Evolutionary conservation across 2,888 invertebrate species (phyloP), one percentile per base, ranked within the genome.

Genomic region (Acleris literana): DNA sequence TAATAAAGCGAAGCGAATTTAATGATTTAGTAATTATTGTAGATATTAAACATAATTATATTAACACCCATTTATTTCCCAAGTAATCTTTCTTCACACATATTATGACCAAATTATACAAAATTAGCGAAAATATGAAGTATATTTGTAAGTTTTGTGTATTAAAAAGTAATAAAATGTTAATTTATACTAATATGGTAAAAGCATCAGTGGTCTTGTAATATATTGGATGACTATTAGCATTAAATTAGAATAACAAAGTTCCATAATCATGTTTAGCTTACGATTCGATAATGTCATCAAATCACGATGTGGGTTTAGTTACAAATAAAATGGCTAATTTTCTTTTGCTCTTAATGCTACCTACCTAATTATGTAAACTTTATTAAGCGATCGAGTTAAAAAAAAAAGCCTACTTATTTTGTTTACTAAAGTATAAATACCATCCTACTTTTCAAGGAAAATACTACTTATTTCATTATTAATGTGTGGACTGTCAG

Each of bases 111-210:
- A 65, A 61, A 56, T 58, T 68, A 52, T 43, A 69, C 69, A 60
- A 59, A 69, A 44, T 51, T 17, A 59, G 54, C 49, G 64, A 70
- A 63, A 62, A 64, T n/a, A n/a, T 68, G 51, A 59, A 63, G 63
- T 64, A 67, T 70, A 72, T 69, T 66, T 57, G 72, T 61, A 56
- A 52, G 57, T 62, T 62, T 46, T 78, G 78, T 80, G 77, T 77
- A 77, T 77, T 79, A 76, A 78, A 76, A 74, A 71, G 76, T 77
- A 78, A 84, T 86, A 83, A 83, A 78, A 86, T 86, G 84, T 74
- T 69, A 86, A 86, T 85, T 79, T 77, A 81, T 79, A 79, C 78
- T 77, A 80, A 84, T 84, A 81, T 77, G 79, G 76, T 76, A 77
- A 74, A 68, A 69, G 63, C 71, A 63, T 67, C 64, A 48, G 56